Base-by-base conservation (phyloP, 2,113 vertebrate genomes). In the Benitochromis conjunctus region DNA sequence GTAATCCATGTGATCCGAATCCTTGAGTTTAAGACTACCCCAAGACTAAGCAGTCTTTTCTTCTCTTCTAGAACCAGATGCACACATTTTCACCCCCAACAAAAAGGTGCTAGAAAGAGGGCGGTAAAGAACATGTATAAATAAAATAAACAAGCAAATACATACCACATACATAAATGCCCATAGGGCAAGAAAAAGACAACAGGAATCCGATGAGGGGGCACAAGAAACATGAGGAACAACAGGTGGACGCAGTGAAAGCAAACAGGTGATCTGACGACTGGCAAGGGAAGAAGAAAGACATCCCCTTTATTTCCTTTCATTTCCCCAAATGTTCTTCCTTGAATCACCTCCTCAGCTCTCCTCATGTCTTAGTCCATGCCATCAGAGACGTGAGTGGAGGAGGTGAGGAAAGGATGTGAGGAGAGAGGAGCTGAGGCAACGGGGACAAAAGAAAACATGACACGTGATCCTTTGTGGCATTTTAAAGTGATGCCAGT, bases 401-500 rank as follows among this genome's bases (percentile, higher is more conserved):
- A 43, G 64, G 12, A 26, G 38, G n/a, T 2, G 21, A 69, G 64
- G n/a, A 21, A 66, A 41, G 7, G 36, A 69, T 5, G 11, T 21
- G 12, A 69, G 0, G 36, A 1, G 62, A 9, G 13, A 69, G 11
- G 21, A 71, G 13, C 10, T 26, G 41, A 26, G 41, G 7, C 9
- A 69, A 43, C 41, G 1, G 66, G 38, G 38, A 46, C 14, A 43
- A 71, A 1, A 24, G 12, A 14, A 24, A 69, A 64, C 18, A 26
- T 1, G 2, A 71, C 64, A 46, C 21, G 1, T 26, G 11, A 43
- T 71, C 43, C n/a, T 13, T 16, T 0, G 13, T 7, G 10, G 0
- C 21, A 18, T 1, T 3, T 71, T 71, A 26, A 69, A 16, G 64
- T 3, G 13, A 69, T 46, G 21, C 7, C 64, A 69, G 1, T 43